Evolutionary conservation across 1,140 invertebrate species (phyloP), one percentile per base, ranked within the genome.

Genomic region (Dufourea novaeangliae): DNA sequence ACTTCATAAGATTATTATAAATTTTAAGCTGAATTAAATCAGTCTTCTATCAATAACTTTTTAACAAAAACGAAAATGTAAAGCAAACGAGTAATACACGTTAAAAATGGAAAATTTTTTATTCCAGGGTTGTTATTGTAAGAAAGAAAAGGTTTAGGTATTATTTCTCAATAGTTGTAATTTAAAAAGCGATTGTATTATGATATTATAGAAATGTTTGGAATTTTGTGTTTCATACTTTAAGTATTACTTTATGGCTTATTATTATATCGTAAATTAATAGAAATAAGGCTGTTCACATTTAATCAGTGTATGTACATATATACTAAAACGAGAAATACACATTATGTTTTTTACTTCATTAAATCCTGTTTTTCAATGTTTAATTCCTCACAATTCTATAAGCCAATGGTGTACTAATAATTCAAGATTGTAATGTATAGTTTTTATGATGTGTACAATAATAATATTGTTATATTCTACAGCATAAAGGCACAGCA

Each of bases 341-440:
- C 54, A 85, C 50, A 84, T 85, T 85, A 83, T 82, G 83, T 84
- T 84, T 84, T 84, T 80, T 84, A 84, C 83, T 80, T 83, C 70
- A 83, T 73, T 64, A 71, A 54, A 63, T 34, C 29, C n/a, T 4
- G 41, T 46, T 50, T 63, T 39, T 54, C 34, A 63, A 34, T 62
- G 17, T 17, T 71, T 32, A 10, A 52, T n/a, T 44, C 46, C 17
- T 14, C 5, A 2, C 34, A 57, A 11, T 14, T 74, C n/a, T 39
- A 62, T 11, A 46, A 2, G n/a, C n/a, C n/a, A n/a, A n/a, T n/a
- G n/a, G n/a, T n/a, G n/a, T n/a, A n/a, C n/a, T n/a, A n/a, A n/a
- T n/a, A n/a, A n/a, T n/a, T n/a, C n/a, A n/a, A n/a, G n/a, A n/a
- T n/a, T n/a, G n/a, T n/a, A n/a, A n/a, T n/a, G n/a, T n/a, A n/a